Base-by-base conservation (phyloP, 2,888 invertebrate species). In the Marronus borbonicus region DNA sequence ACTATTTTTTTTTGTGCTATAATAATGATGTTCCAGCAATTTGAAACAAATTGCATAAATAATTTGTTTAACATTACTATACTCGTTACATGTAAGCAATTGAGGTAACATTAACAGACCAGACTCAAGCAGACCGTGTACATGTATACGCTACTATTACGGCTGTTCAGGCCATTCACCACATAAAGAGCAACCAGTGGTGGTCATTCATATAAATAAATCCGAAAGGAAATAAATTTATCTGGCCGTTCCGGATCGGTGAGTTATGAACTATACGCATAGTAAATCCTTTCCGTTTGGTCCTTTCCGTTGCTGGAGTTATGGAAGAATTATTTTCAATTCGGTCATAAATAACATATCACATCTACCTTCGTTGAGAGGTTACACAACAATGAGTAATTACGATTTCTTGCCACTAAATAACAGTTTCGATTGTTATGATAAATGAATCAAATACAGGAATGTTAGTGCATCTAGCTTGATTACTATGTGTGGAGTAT, bases 151-250 rank as follows among this genome's bases (percentile, higher is more conserved):
- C n/a, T 39, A 39, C 65, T 65, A 65, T 65, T 65, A 65, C 8
- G 39, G 39, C 17, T 10, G 39, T 2, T n/a, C 36, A 44, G 65
- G 39, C 10, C 10, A 17, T 39, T n/a, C 17, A 65, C 17, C 65
- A 39, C 39, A 65, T 31, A 39, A 65, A 65, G 65, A 65, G 39
- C 65, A 7, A 17, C 39, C 17, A 14, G 39, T n/a, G 31, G 39
- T n/a, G 31, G n/a, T 2, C 64, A n/a, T 65, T n/a, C 17, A 65
- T 17, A 65, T 65, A 55, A 55, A 55, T 55, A 55, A 31, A 65
- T 65, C 65, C 14, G 39, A 65, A 39, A 65, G 65, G 65, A 65
- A 65, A 65, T 65, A 65, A 65, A 65, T 65, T 44, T 39, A 65
- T 65, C 39, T 39, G 65, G 8, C 1, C 65, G 65, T 65, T 65